Evolutionary conservation across 2,888 invertebrate genomes (phyloP).

Genomic region (Fissipunctia ypsillon): DNA sequence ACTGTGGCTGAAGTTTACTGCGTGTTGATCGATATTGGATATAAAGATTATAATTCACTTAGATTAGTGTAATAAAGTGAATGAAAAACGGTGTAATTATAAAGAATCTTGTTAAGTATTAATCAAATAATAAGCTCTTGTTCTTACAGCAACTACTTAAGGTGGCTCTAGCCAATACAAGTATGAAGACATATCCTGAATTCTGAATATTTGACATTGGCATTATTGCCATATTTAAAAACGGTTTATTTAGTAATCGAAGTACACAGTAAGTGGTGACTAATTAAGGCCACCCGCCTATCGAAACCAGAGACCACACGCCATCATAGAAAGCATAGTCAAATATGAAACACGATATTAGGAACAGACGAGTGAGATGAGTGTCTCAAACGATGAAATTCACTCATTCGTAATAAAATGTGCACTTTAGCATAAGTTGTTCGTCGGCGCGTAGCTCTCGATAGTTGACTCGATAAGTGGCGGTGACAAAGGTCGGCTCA

Average conservation of each 20-base stretch:
- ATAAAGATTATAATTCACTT: conserved; percentile 42
- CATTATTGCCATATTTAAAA: background rate
- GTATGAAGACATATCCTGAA: background rate
- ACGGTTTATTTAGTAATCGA: background rate
- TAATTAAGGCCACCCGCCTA: conserved; percentile 9
- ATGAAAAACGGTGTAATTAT: conserved; percentile 18
- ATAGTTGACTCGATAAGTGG: conserved; percentile 77
- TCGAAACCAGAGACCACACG: conserved; percentile 57
- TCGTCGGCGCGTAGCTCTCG: conserved; percentile 73
- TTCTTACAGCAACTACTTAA: background rate
- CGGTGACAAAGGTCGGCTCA: conserved; percentile 84
- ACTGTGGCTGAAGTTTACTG: conserved; percentile 12
- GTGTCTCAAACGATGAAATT: conserved; percentile 62
- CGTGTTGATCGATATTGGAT: conserved; percentile 35
- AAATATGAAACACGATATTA: conserved; percentile 60
- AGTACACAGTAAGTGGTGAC: background rate
- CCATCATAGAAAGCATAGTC: conserved; percentile 45
- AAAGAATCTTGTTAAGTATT: conserved; percentile 3
- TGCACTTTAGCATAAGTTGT: conserved; percentile 73
- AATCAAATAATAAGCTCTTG: background rate
- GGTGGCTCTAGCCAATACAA: background rate
- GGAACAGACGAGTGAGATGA: conserved; percentile 40
- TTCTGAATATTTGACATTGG: background rate
- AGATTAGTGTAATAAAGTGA: background rate
- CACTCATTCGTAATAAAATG: conserved; percentile 69